Percentiles rank a stretch among this genome's conserved stretches.
phyloP scores from a whole-genome alignment of 64 coral and sea anemone genomes.

The Exaiptasia diaphana region DNA sequence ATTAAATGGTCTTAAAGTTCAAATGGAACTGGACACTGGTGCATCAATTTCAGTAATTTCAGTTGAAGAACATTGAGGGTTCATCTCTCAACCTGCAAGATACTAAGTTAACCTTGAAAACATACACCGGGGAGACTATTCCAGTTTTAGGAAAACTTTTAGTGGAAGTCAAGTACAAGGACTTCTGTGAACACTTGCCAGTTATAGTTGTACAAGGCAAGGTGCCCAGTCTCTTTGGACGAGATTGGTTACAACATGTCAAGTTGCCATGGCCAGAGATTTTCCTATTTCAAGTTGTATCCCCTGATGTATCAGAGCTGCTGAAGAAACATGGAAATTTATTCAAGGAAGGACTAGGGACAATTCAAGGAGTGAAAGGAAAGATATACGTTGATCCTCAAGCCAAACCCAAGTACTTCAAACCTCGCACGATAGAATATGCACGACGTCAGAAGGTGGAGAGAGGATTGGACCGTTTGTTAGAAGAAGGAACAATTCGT shows the following conservation, averaged over 20 bases:
- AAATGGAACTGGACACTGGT: background rate
- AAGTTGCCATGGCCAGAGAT: background rate
- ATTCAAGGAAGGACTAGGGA: conserved; percentile 38
- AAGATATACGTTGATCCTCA: background rate
- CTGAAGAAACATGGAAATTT: background rate
- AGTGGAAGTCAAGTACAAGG: no score
- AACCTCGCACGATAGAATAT: conserved; percentile 1
- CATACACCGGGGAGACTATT: background rate
- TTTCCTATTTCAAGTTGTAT: no score
- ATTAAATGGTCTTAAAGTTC: background rate
- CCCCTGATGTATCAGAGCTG: no score
- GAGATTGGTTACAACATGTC: background rate
- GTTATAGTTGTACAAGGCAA: background rate
- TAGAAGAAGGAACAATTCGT: background rate
- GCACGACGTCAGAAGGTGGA: conserved; percentile 5
- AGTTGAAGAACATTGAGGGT: background rate
- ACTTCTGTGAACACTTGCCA: background rate
- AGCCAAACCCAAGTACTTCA: conserved; percentile 34
- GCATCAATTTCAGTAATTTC: background rate
- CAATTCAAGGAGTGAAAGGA: conserved; percentile 8
- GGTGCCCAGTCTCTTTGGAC: no score
- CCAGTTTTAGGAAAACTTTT: background rate
- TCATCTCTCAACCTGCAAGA: background rate
- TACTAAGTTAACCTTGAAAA: background rate
- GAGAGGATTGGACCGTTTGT: background rate